Percentiles rank a stretch among this genome's conserved stretches.
phyloP scores from a whole-genome alignment of 1,140 invertebrate genomes.

The Drosophila triauraria region DNA sequence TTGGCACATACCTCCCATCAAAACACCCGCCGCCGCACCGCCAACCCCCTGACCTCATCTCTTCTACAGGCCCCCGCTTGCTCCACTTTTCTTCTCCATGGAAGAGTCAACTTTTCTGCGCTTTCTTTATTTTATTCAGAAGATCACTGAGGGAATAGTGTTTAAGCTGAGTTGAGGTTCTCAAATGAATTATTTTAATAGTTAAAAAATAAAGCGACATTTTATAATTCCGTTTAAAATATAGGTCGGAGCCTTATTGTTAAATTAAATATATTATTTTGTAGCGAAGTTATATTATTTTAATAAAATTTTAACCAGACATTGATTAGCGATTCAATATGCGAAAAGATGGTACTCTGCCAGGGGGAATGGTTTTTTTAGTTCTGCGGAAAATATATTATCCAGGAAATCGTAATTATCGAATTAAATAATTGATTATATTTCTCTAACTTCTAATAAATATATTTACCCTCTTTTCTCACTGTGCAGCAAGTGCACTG shows the following conservation, averaged over 20 bases:
- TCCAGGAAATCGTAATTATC: no score
- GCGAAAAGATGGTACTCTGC: no score
- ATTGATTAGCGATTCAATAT: no score
- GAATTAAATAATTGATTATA: no score
- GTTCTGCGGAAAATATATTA: no score
- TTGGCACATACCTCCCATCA: slow-evolving; percentile 56
- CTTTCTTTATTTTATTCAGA: slow-evolving; percentile 44
- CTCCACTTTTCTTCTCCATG: slow-evolving; percentile 2
- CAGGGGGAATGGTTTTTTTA: no score
- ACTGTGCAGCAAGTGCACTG: not conserved
- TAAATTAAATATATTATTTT: no score
- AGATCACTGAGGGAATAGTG: slow-evolving; percentile 3
- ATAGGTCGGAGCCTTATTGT: no score
- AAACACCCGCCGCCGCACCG: slow-evolving; percentile 7
- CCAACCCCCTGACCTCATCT: slow-evolving; percentile 17
- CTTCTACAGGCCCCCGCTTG: not conserved
- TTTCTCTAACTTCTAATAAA: no score
- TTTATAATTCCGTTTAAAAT: no score
- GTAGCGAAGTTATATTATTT: no score
- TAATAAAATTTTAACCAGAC: no score
- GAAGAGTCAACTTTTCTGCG: slow-evolving; percentile 62
- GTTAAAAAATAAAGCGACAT: not conserved
- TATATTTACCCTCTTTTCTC: not conserved
- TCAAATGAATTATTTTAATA: not conserved
- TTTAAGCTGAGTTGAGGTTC: not conserved